Base-by-base conservation (phyloP, 2,888 invertebrate species). In the Nudaria mundana region DNA sequence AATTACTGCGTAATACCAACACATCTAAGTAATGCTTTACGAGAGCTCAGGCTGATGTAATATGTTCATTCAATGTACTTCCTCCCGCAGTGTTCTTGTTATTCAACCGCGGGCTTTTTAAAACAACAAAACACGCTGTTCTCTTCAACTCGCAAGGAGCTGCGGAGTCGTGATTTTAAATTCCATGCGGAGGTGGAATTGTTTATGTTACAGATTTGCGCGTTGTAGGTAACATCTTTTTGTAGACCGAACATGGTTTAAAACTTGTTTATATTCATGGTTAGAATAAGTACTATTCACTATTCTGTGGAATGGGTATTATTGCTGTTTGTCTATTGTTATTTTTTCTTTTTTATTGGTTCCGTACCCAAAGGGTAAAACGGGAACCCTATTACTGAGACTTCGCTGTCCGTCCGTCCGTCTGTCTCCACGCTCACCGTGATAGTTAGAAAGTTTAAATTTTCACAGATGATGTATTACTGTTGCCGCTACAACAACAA, bases 101-200 rank as follows among this genome's bases (percentile, higher is more conserved):
- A 20, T 29, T 22, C n/a, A 16, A 10, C 28, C 25, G 15, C 14
- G 18, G 15, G 24, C 23, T 20, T 24, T 25, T 33, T 11, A 24
- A 25, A 33, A 33, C 15, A 25, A 25, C 24, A 24, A 24, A 24
- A 16, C 7, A 12, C 8, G 34, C 25, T 25, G 10, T 10, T 23
- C 34, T 25, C n/a, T 20, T 20, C 12, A 31, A 13, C 10, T 31
- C n/a, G 8, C 10, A 13, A 5, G 20, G 12, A 13, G 22, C 22
- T 31, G n/a, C n/a, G 22, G 22, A 31, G 12, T 31, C 22, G 20
- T 22, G 13, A 31, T 31, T 31, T 31, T 31, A n/a, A 31, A 31
- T 30, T 22, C 22, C 20, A 33, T 24, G 16, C 7, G 3, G 24
- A 34, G 20, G 20, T 20, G 1, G 13, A 18, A 18, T n/a, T 25